These are phyloP conservation scores for Philaethria dido DNA, from an alignment of 2,888 invertebrate species.

Conservation along the genomic window DNA sequence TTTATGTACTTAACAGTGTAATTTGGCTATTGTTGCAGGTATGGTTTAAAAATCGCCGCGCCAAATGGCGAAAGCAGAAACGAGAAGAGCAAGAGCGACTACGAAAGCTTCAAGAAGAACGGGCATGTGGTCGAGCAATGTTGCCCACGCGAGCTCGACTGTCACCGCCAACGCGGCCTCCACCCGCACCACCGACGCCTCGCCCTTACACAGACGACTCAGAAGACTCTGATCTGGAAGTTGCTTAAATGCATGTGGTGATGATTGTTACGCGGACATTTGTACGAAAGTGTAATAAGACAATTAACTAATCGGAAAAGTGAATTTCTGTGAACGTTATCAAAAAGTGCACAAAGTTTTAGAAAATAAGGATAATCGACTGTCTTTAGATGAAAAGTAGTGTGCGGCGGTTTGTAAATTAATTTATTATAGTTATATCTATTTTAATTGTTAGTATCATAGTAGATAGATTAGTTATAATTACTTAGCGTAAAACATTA, in stretches of 20 bases:
- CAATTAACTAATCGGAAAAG: background rate
- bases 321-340: constrained; percentile 26
- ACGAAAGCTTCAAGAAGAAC: constrained; percentile 92
- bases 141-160: constrained; percentile 65
- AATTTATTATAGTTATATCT: constrained; percentile 8
- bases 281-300: background rate
- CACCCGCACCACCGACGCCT: constrained; percentile 62
- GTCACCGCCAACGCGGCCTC: constrained; percentile 56
- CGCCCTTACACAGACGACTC: constrained; percentile 86
- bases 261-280: constrained; percentile 10
- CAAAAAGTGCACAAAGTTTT: constrained; percentile 38
- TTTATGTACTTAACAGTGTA: background rate
- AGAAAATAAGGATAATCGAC: constrained; percentile 29
- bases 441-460: constrained; percentile 18
- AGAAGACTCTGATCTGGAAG: constrained; percentile 91
- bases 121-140: constrained; percentile 76
- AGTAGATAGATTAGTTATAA: constrained; percentile 15
- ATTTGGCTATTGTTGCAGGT: constrained; percentile 86
- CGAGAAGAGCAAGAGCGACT: constrained; percentile 93
- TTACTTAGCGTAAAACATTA: background rate
- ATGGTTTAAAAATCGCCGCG: constrained; percentile 98
- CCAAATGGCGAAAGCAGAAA: constrained; percentile 98
- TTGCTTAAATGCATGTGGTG: constrained; percentile 82
- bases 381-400: constrained; percentile 14
- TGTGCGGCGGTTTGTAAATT: constrained; percentile 13